phyloP scores from a whole-genome alignment of 2,888 invertebrate species.

The Cerastis rubricosa region DNA sequence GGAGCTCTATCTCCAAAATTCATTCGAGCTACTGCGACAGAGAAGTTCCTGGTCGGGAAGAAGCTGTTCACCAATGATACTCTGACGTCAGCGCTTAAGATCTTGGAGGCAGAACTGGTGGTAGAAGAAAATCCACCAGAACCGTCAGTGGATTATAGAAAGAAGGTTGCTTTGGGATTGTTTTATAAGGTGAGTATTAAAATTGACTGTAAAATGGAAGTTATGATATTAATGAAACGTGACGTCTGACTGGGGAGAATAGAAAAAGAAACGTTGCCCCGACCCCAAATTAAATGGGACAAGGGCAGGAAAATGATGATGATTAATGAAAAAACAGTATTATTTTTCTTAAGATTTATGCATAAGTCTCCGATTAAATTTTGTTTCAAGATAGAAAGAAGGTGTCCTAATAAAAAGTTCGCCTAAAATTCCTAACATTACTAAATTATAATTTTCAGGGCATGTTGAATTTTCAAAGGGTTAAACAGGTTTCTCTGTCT shows the following conservation, averaged over 20 bases:
- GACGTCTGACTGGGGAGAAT: too few species aligned
- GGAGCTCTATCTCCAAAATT: constrained; percentile 89
- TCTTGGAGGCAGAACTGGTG: constrained; percentile 73
- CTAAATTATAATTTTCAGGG: neutral
- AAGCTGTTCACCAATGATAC: constrained; percentile 80
- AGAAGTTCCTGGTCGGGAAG: constrained; percentile 85
- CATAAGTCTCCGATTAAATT: neutral
- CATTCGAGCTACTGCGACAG: constrained; percentile 88
- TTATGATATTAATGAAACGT: too few species aligned
- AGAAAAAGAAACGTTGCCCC: too few species aligned
- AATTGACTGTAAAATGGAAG: neutral
- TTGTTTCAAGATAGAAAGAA: neutral
- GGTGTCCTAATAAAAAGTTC: neutral
- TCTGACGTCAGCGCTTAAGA: constrained; percentile 78
- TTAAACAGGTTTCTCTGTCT: neutral
- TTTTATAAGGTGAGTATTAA: constrained; percentile 91
- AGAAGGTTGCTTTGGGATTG: constrained; percentile 89
- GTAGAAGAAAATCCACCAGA: constrained; percentile 85
- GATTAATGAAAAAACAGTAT: neutral
- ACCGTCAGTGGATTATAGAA: constrained; percentile 90
- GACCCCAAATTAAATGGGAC: too few species aligned
- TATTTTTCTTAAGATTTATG: neutral
- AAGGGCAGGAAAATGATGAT: too few species aligned
- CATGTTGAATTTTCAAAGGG: neutral
- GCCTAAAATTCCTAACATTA: neutral